Evolutionary conservation across 2,113 vertebrate species (phyloP), one percentile per base, ranked within the genome.

Genomic region (Ivindomyrus marchei): DNA sequence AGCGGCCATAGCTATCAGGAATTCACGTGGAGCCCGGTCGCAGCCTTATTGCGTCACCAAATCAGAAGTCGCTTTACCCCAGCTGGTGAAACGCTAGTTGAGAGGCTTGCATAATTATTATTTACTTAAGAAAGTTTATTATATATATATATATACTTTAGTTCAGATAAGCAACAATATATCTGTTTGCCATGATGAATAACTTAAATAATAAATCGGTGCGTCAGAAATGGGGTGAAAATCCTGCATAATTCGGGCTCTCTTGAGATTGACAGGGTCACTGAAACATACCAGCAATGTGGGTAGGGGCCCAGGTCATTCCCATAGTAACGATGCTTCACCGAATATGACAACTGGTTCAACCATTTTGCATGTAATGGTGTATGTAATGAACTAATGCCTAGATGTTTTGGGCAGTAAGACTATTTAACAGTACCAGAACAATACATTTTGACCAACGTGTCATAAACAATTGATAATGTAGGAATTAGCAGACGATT

Each of bases 1-100:
- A 0, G 92, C 74, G 5, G 93, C 88, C 95, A 96, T 96, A 87
- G 66, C 88, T 70, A 21, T 88, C 77, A 3, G 84, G 84, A 4
- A 2, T 19, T 90, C 93, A 92, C 89, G 90, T 90, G 31, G 39
- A 6, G 49, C 6, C 88, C 11, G 46, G 95, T 92, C 95, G 94
- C 95, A 9, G 11, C 0, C 1, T 77, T 56, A 27, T 50, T 15
- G 91, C 95, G 94, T 95, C 93, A 94, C 8, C 10, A 53, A 53
- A 19, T 56, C 27, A n/a, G 85, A 27, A 56, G 6, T 87, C 62
- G 10, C 62, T 11, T 66, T 27, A 4, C n/a, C 9, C 10, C 62
- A 66, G 62, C n/a, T 66, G n/a, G 62, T 31, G 4, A 70, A 70
- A 42, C 74, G 13, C 6, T 1, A 5, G 31, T 36, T 42, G 15